Conservation (phyloP, 2,888 invertebrate genomes). For the Catocala sponsa region DNA sequence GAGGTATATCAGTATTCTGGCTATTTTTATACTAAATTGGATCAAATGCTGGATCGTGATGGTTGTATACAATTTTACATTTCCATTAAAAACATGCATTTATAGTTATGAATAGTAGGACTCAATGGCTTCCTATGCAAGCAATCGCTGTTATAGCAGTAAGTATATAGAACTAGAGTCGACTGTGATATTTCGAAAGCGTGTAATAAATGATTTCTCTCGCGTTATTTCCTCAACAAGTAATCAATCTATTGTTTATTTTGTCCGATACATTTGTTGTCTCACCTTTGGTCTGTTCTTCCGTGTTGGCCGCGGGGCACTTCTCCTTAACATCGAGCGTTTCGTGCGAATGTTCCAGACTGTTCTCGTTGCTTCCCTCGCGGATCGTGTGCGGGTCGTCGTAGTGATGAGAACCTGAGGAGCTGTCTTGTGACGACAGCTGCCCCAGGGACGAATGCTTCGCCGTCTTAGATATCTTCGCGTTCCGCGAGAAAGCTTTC, state of each 20-base stretch:
- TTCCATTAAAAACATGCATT: too few species aligned
- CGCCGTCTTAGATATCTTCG: constrained; percentile 92
- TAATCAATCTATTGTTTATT: constrained; percentile 55
- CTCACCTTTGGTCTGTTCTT: constrained; percentile 83
- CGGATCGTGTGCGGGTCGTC: constrained; percentile 86
- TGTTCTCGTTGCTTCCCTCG: constrained; percentile 86
- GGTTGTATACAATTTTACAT: too few species aligned
- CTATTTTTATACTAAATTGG: too few species aligned
- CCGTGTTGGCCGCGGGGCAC: constrained; percentile 68
- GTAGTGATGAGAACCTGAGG: constrained; percentile 83
- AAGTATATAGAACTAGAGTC: background rate
- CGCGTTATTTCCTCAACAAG: constrained; percentile 5
- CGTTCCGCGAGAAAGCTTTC: constrained; percentile 97
- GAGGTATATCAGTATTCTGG: too few species aligned
- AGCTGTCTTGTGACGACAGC: constrained; percentile 85
- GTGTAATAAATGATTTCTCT: background rate
- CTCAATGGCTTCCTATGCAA: too few species aligned
- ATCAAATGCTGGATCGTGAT: too few species aligned
- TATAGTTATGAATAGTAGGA: too few species aligned
- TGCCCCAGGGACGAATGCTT: constrained; percentile 86
- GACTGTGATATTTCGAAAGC: background rate
- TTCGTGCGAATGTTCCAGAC: constrained; percentile 85
- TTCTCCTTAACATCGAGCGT: constrained; percentile 78
- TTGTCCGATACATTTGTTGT: constrained; percentile 33
- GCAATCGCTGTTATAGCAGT: too few species aligned